These are phyloP conservation scores for Notarius lentiginosus DNA, from an alignment of 2,113 vertebrate species.

Conservation along the genomic window DNA sequence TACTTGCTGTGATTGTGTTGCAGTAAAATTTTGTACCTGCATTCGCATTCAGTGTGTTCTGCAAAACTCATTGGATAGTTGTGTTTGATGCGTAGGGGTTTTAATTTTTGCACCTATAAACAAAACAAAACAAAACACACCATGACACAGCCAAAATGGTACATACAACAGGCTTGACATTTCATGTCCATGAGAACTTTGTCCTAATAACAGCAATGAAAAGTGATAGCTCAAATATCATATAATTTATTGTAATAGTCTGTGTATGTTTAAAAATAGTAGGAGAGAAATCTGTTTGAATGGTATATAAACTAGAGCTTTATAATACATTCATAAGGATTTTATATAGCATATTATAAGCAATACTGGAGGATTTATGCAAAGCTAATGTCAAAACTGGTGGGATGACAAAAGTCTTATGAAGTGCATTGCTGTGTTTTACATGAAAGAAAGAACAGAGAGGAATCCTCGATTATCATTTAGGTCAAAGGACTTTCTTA, in stretches of 20 bases:
- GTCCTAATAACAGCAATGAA: neutral
- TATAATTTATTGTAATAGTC: neutral
- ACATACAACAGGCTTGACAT: neutral
- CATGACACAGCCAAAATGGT: neutral
- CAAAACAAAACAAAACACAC: neutral
- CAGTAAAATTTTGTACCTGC: constrained; percentile 84
- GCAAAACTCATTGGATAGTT: constrained; percentile 92
- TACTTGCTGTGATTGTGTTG: neutral
- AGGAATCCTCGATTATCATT: neutral
- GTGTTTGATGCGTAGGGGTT: constrained; percentile 81
- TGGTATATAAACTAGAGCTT: neutral
- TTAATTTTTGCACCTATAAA: constrained; percentile 90
- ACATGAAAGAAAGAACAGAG: neutral
- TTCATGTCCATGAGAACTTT: neutral
- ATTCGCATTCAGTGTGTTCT: constrained; percentile 94
- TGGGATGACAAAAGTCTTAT: too few relatives aligned
- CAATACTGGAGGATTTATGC: neutral
- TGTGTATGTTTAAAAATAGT: neutral
- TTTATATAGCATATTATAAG: neutral
- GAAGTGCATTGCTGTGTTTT: neutral
- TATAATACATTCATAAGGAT: neutral
- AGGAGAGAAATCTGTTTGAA: neutral
- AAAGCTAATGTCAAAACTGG: neutral
- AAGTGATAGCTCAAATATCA: neutral
- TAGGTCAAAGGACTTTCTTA: neutral